Percentiles rank a stretch among this genome's conserved stretches.
phyloP scores from a whole-genome alignment of 2,888 invertebrate species.

The Aphrophora alni region DNA sequence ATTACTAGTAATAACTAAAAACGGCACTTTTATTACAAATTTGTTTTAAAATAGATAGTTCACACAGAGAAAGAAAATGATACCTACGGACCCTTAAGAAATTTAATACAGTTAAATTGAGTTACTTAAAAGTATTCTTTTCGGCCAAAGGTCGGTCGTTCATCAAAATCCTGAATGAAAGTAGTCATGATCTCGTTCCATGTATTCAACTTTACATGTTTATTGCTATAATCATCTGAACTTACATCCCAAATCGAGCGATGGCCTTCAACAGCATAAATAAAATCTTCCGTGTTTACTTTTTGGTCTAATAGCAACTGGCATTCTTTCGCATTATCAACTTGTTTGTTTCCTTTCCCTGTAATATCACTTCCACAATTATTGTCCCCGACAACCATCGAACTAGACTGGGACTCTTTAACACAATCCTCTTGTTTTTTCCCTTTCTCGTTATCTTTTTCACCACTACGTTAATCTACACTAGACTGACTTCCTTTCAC shows the following conservation, averaged over 20 bases:
- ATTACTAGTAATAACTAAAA: too few relatives aligned
- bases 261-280: constrained; percentile 26
- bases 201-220: constrained; percentile 26
- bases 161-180: constrained; percentile 27
- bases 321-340: constrained; percentile 23
- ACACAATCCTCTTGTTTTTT: too few relatives aligned
- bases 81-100: too few relatives aligned
- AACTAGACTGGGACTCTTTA: not conserved
- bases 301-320: constrained; percentile 23
- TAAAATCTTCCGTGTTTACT: constrained; percentile 25
- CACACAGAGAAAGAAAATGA: too few relatives aligned
- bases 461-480: too few relatives aligned
- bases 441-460: too few relatives aligned
- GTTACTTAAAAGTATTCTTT: constrained; percentile 27
- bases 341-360: constrained; percentile 21
- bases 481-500: too few relatives aligned
- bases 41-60: too few relatives aligned
- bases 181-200: constrained; percentile 25
- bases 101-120: not conserved
- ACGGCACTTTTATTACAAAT: too few relatives aligned
- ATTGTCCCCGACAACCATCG: constrained; percentile 23
- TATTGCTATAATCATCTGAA: constrained; percentile 26
- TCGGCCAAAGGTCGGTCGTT: constrained; percentile 28
- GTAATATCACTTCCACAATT: constrained; percentile 21
- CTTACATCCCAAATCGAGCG: constrained; percentile 24